These are phyloP conservation scores for Melieria crassipennis DNA, from an alignment of 2,888 invertebrate genomes.

Conservation along the genomic window DNA sequence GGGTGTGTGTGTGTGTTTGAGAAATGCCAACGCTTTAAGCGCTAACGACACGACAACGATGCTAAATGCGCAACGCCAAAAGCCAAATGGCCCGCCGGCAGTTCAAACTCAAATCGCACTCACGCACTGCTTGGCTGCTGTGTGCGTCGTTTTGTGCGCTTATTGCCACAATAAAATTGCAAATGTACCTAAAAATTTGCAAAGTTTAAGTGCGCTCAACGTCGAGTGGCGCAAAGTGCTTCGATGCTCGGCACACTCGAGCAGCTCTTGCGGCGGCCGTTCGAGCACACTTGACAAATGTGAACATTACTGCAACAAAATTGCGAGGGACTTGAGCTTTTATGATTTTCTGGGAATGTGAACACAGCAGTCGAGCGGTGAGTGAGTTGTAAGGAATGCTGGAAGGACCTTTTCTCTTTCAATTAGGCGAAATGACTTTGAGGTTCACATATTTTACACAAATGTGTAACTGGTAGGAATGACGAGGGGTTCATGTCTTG, in stretches of 20 bases:
- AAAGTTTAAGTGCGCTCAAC: no score
- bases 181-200: no score
- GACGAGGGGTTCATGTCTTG: no score
- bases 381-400: no score
- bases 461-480: no score
- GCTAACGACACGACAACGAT: not conserved
- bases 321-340: not conserved
- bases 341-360: no score
- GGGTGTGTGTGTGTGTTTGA: constrained; percentile 8
- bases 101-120: not conserved
- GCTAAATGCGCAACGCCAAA: constrained; percentile 25
- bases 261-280: not conserved
- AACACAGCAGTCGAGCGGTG: no score
- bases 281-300: not conserved
- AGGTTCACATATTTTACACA: no score
- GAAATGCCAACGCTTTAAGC: not conserved
- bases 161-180: no score
- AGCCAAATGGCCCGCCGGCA: constrained; percentile 7
- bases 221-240: not conserved
- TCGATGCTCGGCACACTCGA: not conserved
- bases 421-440: no score
- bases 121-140: not conserved
- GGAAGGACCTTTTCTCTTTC: no score
- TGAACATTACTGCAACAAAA: not conserved
- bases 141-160: no score